Conservation (phyloP, 2,888 invertebrate species). For the Drosophila tanythrix region DNA sequence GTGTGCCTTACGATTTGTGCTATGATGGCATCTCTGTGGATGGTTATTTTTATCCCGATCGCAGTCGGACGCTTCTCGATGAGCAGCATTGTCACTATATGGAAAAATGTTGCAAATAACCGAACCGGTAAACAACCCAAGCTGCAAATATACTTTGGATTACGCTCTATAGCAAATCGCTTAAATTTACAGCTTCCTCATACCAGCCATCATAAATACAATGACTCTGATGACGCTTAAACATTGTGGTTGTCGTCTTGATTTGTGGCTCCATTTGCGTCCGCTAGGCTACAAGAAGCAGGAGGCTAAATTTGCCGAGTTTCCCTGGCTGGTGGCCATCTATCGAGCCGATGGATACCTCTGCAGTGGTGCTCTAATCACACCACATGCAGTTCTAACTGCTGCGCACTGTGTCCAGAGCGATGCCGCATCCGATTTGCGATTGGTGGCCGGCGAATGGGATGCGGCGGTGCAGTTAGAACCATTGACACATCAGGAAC, state of each 20-base stretch:
- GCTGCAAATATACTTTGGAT: not conserved
- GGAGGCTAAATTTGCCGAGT: conserved; percentile 59
- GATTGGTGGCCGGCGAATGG: conserved; percentile 63
- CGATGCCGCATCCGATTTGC: conserved; percentile 19
- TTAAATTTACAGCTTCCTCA: not conserved
- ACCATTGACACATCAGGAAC: conserved; percentile 50
- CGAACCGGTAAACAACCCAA: conserved; percentile 37
- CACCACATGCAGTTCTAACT: conserved; percentile 54
- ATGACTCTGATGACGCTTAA: conserved; percentile 1
- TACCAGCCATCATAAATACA: not conserved
- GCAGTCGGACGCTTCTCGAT: conserved; percentile 50
- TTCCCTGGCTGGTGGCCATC: conserved; percentile 66
- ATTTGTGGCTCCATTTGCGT: conserved; percentile 60
- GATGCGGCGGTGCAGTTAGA: conserved; percentile 61
- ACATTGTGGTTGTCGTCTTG: conserved; percentile 55
- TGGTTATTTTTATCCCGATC: conserved; percentile 60
- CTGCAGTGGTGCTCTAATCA: conserved; percentile 61
- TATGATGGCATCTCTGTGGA: conserved; percentile 59
- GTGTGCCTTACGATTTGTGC: conserved; percentile 61
- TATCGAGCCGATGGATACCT: conserved; percentile 37
- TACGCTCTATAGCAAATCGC: no score
- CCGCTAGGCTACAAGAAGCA: conserved; percentile 54
- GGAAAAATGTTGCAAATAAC: conserved; percentile 61
- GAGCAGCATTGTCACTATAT: conserved; percentile 59
- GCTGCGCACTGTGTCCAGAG: conserved; percentile 57